A percentile compares a stretch with the other conserved stretches of the same genome.
These are phyloP conservation scores for Hofmannophila pseudospretella DNA, from an alignment of 2,888 invertebrate species.

Conservation along the genomic window DNA sequence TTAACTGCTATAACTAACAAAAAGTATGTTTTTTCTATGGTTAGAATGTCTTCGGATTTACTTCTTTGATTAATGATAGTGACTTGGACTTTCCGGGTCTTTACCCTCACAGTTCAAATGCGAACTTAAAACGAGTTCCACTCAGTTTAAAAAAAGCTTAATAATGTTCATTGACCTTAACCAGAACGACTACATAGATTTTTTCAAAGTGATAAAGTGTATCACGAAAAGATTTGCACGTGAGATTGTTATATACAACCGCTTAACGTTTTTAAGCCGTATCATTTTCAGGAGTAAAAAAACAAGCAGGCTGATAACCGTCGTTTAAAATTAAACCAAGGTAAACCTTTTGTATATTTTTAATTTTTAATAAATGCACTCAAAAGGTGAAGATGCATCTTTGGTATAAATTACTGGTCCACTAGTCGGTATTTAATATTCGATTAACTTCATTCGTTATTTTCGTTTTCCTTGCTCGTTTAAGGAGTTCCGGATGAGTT, in stretches of 20 bases:
- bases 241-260: conserved; percentile 25
- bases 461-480: neutral
- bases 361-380: neutral
- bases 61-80: too few species aligned
- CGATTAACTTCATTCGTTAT: too few species aligned
- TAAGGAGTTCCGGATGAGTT: neutral
- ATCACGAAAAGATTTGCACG: conserved; percentile 39
- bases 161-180: conserved; percentile 24
- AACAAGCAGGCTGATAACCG: too few species aligned
- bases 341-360: neutral
- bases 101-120: too few species aligned
- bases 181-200: conserved; percentile 31
- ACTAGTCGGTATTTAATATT: too few species aligned
- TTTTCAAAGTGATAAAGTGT: conserved; percentile 16
- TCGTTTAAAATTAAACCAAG: neutral
- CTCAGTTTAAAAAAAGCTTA: neutral
- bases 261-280: neutral
- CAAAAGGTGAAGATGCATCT: too few species aligned
- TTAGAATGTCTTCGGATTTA: too few species aligned
- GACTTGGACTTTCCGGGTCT: too few species aligned
- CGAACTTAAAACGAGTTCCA: neutral
- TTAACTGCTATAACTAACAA: too few species aligned
- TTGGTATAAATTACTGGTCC: too few species aligned
- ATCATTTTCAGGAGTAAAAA: neutral
- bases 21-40: too few species aligned